Evolutionary conservation across 2,113 vertebrate genomes (phyloP).

Genomic region (Aleadryas rufinucha): DNA sequence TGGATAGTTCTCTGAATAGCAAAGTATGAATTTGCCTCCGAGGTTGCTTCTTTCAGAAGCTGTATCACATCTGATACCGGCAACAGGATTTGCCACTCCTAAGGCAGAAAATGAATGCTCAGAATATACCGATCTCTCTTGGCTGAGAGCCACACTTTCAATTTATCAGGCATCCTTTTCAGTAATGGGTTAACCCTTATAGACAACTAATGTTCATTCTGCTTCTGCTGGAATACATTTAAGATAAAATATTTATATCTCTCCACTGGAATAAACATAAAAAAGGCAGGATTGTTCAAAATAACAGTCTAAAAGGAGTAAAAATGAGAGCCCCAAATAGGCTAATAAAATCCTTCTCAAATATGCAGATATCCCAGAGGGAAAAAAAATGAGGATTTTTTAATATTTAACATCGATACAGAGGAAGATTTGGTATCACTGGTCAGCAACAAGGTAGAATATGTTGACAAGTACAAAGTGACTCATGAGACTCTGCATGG

Average conservation of each 20-base stretch:
- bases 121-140: background rate
- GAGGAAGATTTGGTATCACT: background rate
- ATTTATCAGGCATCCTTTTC: conserved; percentile 57
- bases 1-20: background rate
- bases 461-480: background rate
- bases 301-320: background rate
- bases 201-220: conserved; percentile 33
- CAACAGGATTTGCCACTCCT: background rate
- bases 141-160: conserved; percentile 38
- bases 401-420: background rate
- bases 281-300: conserved; percentile 30
- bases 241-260: conserved; percentile 60
- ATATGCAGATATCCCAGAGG: background rate
- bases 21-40: conserved; percentile 10
- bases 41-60: conserved; percentile 14
- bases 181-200: conserved; percentile 54
- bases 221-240: conserved; percentile 4
- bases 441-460: background rate
- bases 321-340: background rate
- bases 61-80: conserved; percentile 16
- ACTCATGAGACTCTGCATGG: background rate
- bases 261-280: background rate
- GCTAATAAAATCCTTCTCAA: background rate
- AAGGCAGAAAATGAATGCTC: conserved; percentile 20
- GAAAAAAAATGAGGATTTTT: background rate